These are phyloP conservation scores for Tapirus terrestris DNA, from an alignment of 2,113 vertebrate genomes.

Conservation along the genomic window DNA sequence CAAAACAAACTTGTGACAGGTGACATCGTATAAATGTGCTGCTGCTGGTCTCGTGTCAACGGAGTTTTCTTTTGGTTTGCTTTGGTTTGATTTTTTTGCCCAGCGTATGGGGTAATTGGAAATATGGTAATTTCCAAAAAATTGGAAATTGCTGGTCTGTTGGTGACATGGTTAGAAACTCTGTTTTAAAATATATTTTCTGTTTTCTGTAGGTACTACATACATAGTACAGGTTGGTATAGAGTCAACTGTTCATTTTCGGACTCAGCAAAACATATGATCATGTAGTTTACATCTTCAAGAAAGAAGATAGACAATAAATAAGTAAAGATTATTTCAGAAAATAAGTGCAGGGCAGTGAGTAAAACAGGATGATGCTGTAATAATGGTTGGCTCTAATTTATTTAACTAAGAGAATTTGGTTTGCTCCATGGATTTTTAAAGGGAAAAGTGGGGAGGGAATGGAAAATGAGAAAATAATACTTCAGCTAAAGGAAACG, in stretches of 20 bases:
- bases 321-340: neutral
- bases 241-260: neutral
- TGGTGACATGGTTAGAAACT: neutral
- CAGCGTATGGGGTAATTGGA: neutral
- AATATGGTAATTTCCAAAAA: neutral
- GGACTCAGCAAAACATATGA: neutral
- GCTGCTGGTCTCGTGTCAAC: neutral
- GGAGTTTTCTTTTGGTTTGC: neutral
- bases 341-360: neutral
- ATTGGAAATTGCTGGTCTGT: neutral
- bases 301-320: neutral
- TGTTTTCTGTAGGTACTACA: neutral
- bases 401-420: neutral
- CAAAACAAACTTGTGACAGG: slow-evolving; percentile 90
- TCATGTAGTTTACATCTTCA: neutral
- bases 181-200: neutral
- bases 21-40: neutral
- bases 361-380: neutral
- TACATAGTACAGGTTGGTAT: neutral
- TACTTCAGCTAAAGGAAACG: neutral
- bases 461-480: neutral
- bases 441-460: neutral
- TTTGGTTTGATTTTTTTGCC: neutral
- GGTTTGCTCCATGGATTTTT: neutral
- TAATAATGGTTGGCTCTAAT: neutral